A percentile compares a stretch with the other conserved stretches of the same genome.
Conservation (phyloP, 2,888 invertebrate genomes). For the Drosophila melanosoma region DNA sequence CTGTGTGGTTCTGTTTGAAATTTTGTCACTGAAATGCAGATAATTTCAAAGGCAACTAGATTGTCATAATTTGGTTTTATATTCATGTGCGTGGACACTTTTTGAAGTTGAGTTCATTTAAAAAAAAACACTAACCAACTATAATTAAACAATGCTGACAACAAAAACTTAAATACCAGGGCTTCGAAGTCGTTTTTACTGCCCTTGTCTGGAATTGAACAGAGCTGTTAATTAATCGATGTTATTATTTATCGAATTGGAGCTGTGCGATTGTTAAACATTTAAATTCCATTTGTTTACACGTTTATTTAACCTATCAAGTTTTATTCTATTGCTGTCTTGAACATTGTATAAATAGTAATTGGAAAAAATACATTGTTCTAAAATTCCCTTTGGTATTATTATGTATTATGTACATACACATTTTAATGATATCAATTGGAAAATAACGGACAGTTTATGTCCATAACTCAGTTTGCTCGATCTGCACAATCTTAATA, state of each 20-base stretch:
- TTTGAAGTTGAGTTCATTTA: background rate
- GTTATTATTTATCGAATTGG: background rate
- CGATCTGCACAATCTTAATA: background rate
- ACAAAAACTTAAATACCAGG: slow-evolving; percentile 65
- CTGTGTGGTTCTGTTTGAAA: slow-evolving; percentile 3
- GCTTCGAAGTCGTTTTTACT: slow-evolving; percentile 43
- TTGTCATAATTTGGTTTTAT: background rate
- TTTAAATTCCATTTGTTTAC: background rate
- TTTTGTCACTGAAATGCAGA: background rate
- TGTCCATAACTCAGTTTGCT: background rate
- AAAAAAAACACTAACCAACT: slow-evolving; percentile 58
- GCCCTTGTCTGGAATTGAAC: slow-evolving; percentile 29
- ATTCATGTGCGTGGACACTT: background rate
- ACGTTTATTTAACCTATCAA: background rate
- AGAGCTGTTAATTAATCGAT: slow-evolving; percentile 23
- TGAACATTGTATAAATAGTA: background rate
- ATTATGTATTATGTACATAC: background rate
- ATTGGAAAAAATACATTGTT: background rate
- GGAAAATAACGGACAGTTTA: background rate
- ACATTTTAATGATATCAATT: background rate
- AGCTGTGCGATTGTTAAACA: slow-evolving; percentile 2
- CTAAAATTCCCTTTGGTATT: background rate
- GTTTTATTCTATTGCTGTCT: background rate
- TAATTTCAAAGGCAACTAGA: slow-evolving; percentile 6
- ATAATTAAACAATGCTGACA: slow-evolving; percentile 67